Evolutionary conservation across 2,797 vertebrate species (phyloP).

Genomic region (Malurus splendens): DNA sequence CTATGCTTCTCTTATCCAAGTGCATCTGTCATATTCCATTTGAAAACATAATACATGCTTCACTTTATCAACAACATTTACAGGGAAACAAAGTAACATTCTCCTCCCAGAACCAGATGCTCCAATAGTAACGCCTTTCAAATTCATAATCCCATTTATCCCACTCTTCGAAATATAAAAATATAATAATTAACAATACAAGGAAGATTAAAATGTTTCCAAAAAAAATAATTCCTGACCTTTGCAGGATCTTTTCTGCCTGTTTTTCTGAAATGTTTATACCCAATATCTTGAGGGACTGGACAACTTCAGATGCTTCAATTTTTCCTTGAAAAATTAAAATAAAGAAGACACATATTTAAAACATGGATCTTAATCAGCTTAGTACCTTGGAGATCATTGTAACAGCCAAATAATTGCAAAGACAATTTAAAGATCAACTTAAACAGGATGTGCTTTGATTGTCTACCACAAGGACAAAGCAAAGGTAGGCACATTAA

Average conservation of each 20-base stretch:
- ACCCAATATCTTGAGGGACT: conserved; percentile 86
- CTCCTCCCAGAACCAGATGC: background rate
- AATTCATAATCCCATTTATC: background rate
- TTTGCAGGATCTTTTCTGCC: conserved; percentile 88
- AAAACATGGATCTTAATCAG: background rate
- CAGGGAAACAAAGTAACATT: background rate
- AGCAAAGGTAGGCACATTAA: background rate
- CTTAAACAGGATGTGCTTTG: background rate
- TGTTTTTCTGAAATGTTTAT: conserved; percentile 81
- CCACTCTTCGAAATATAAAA: background rate
- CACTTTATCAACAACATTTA: background rate
- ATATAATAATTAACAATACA: background rate
- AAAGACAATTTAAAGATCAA: background rate
- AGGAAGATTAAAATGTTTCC: background rate
- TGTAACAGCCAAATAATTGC: background rate
- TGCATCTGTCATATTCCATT: background rate
- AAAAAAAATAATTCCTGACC: conserved; percentile 69
- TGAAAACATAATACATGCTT: background rate
- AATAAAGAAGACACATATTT: background rate
- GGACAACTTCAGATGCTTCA: conserved; percentile 84
- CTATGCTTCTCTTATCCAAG: background rate
- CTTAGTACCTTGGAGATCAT: background rate
- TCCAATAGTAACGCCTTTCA: background rate
- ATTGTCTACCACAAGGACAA: background rate
- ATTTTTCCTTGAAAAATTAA: conserved; percentile 78